phyloP scores from a whole-genome alignment of 1,140 invertebrate species.

The Eumaeus atala region DNA sequence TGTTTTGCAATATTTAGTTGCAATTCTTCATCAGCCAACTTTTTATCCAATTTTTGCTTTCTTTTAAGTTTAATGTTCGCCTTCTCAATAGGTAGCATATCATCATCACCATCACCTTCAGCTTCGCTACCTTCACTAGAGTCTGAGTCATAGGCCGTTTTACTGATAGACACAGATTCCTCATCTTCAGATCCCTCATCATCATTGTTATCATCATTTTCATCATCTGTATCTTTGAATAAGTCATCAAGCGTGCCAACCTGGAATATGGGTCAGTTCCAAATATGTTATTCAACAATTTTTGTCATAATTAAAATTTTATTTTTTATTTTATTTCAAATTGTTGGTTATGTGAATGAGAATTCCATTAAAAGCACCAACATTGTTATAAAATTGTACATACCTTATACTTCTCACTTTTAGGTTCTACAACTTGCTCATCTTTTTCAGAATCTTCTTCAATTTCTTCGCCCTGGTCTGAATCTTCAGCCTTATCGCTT shows the following conservation, averaged over 20 bases:
- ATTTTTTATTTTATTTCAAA: no score
- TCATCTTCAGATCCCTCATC: slow-evolving; percentile 45
- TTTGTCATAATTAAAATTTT: no score
- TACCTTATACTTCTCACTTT: slow-evolving; percentile 60
- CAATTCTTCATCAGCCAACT: slow-evolving; percentile 88
- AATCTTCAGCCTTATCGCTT: slow-evolving; percentile 28
- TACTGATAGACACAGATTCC: slow-evolving; percentile 39
- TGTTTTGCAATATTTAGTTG: slow-evolving; percentile 83
- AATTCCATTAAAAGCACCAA: not conserved
- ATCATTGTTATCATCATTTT: slow-evolving; percentile 29
- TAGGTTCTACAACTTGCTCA: slow-evolving; percentile 29
- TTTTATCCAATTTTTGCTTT: slow-evolving; percentile 80
- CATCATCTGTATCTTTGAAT: slow-evolving; percentile 63
- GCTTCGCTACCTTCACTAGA: slow-evolving; percentile 64
- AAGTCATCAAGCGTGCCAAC: slow-evolving; percentile 66
- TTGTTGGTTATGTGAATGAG: no score
- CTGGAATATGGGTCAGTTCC: no score
- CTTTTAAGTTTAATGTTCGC: slow-evolving; percentile 86
- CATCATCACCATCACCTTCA: slow-evolving; percentile 75
- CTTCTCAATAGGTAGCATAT: slow-evolving; percentile 90
- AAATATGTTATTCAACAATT: no score
- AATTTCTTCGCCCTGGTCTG: slow-evolving; percentile 34
- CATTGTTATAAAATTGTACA: not conserved
- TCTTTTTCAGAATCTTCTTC: slow-evolving; percentile 32
- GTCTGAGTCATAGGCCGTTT: slow-evolving; percentile 64